Evolutionary conservation across 2,888 invertebrate species (phyloP), one percentile per base, ranked within the genome.

Genomic region (Mesochorus sp.): DNA sequence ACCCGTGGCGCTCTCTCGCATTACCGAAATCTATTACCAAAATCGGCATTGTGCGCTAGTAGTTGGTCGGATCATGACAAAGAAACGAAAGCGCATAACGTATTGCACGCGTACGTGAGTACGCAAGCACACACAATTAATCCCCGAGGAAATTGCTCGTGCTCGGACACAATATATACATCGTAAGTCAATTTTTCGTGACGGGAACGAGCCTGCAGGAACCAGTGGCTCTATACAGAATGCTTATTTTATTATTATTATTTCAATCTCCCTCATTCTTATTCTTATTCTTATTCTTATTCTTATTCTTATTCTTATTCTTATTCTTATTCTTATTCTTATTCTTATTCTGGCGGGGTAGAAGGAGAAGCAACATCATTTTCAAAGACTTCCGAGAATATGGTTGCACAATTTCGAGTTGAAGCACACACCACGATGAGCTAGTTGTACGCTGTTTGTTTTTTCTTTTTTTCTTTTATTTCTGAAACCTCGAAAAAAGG

Each of bases 71-170:
- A 4, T 17, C 6, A 8, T 12, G 37, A 10, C 21, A 4, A 62
- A 49, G 37, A 75, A 75, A 26, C 10, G 42, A 44, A n/a, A n/a
- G n/a, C n/a, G 17, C 68, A 39, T 39, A 53, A 66, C 66, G 21
- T 61, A 68, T 42, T 39, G 44, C 10, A 10, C 5, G n/a, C n/a
- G 24, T 72, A 77, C 73, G 73, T 77, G 68, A 57, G 67, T 26
- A 31, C 42, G 68, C 73, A 77, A 64, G 26, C 17, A 28, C 47
- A 37, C 39, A 34, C 49, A 47, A 70, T 66, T 59, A 59, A 19
- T 10, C 10, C n/a, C 31, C 28, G 12, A 19, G 17, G 1, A 28
- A 72, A 62, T 72, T 57, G 61, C 44, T 39, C 66, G 44, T 61
- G 67, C 53, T 37, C 39, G 37, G 14, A 12, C 14, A 42, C 44